These are phyloP conservation scores for Corella eumyota DNA, from an alignment of 23 tunicate genomes.

Conservation along the genomic window DNA sequence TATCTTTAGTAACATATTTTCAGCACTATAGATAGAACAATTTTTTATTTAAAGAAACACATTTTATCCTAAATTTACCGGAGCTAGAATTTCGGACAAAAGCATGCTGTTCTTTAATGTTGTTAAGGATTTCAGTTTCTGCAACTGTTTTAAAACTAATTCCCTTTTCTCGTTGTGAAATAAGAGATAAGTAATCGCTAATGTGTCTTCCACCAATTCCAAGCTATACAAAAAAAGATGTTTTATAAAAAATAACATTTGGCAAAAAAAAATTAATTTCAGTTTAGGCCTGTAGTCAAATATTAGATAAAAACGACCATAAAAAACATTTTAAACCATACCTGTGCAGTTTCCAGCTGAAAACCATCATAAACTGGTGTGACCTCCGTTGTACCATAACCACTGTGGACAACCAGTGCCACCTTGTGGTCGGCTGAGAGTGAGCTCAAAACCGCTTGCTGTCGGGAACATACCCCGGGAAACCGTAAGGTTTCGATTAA, in stretches of 20 bases:
- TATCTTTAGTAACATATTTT: no score
- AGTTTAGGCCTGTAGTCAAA: no score
- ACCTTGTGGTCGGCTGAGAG: slow-evolving; percentile 23
- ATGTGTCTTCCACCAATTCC: slow-evolving; percentile 63
- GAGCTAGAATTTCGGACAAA: background rate
- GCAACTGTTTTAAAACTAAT: slow-evolving; percentile 28
- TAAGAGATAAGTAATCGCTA: slow-evolving; percentile 32
- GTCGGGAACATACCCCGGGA: slow-evolving; percentile 33
- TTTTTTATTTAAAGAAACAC: no score
- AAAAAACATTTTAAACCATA: background rate
- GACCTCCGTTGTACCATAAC: slow-evolving; percentile 49
- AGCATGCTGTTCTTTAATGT: slow-evolving; percentile 48
- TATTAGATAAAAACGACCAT: no score
- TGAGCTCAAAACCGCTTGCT: slow-evolving; percentile 46
- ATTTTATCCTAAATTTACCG: background rate
- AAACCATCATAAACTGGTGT: slow-evolving; percentile 60
- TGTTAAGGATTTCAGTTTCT: slow-evolving; percentile 36
- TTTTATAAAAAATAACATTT: no score
- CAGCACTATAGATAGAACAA: background rate
- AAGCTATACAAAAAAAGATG: slow-evolving; percentile 31
- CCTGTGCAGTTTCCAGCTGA: slow-evolving; percentile 10
- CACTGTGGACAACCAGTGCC: slow-evolving; percentile 67
- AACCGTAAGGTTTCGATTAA: slow-evolving; percentile 46
- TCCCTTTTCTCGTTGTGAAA: slow-evolving; percentile 35
- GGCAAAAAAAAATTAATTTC: no score